Evolutionary conservation across 2,113 vertebrate genomes (phyloP).

Genomic region (Salvelinus namaycush): DNA sequence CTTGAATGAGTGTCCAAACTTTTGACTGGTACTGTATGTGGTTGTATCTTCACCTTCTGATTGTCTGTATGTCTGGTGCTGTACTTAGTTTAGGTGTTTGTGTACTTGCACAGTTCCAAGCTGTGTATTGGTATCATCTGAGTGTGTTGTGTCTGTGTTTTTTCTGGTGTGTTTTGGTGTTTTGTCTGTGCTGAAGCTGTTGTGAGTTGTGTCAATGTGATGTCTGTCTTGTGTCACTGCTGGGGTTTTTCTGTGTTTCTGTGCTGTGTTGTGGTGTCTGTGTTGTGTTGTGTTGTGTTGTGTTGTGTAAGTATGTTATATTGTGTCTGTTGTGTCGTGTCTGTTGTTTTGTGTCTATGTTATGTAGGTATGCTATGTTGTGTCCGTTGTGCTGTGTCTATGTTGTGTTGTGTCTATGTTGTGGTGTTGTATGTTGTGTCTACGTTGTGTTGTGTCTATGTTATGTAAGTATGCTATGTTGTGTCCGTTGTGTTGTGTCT

Average conservation of each 20-base stretch:
- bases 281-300: no score
- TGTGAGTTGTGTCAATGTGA: slow-evolving; percentile 25
- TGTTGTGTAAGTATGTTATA: no score
- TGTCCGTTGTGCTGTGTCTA: no score
- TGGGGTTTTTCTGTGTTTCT: slow-evolving; percentile 59
- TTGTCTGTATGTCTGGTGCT: slow-evolving; percentile 33
- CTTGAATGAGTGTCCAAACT: no score
- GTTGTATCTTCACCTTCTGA: slow-evolving; percentile 19
- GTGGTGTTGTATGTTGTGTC: slow-evolving; percentile 8
- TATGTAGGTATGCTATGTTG: no score
- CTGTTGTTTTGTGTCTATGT: no score
- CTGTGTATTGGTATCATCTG: slow-evolving; percentile 27
- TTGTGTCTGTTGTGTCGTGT: no score
- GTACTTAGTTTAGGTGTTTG: slow-evolving; percentile 9
- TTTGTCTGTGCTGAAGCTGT: slow-evolving; percentile 22
- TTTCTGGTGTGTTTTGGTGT: slow-evolving; percentile 14
- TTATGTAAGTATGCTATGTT: slow-evolving; percentile 27
- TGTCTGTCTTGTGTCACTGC: slow-evolving; percentile 29
- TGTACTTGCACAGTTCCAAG: slow-evolving; percentile 47
- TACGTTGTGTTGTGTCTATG: slow-evolving; percentile 28
- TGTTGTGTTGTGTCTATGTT: no score
- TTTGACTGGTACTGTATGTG: neutral
- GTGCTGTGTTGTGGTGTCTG: no score
- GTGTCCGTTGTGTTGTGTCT: slow-evolving; percentile 21
- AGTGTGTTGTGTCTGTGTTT: slow-evolving; percentile 23